Conservation (phyloP, 2,888 invertebrate species). For the Minunthozetes semirufus region DNA sequence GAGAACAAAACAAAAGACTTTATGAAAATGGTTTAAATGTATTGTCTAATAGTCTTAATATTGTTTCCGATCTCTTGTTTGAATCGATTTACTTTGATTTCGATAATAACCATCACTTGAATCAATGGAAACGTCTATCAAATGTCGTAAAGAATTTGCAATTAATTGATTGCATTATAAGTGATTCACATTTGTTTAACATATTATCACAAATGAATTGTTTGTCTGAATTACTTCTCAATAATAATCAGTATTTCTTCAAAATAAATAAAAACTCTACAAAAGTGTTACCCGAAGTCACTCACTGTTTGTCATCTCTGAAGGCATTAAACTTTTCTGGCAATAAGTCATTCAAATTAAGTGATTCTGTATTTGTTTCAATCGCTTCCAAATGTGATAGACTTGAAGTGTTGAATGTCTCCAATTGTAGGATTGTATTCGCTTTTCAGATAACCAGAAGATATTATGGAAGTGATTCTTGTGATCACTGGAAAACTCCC, state of each 20-base stretch:
- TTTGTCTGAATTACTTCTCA: constrained; percentile 14
- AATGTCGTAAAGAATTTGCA: not conserved
- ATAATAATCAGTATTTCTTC: constrained; percentile 16
- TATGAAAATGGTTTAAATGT: not conserved
- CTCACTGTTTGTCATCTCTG: not conserved
- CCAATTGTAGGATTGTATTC: constrained; percentile 1
- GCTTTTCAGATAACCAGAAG: not conserved
- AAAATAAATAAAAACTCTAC: not conserved
- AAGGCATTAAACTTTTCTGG: constrained; percentile 5
- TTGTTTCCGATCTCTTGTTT: not conserved
- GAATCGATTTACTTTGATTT: not conserved
- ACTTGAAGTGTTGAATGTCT: not conserved
- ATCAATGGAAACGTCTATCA: constrained; percentile 1
- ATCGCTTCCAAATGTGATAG: not conserved
- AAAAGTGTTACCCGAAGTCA: not conserved
- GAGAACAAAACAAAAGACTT: not conserved
- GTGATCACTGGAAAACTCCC: not conserved
- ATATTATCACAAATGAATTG: not conserved
- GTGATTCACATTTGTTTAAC: not conserved
- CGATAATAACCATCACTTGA: not conserved
- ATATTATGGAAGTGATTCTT: constrained; percentile 18
- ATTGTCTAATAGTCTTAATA: not conserved
- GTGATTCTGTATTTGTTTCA: constrained; percentile 20
- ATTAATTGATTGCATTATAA: constrained; percentile 20
- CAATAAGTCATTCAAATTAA: constrained; percentile 6